Base-by-base conservation (phyloP, 2,113 vertebrate species). In the Ceuthmochares aereus region DNA sequence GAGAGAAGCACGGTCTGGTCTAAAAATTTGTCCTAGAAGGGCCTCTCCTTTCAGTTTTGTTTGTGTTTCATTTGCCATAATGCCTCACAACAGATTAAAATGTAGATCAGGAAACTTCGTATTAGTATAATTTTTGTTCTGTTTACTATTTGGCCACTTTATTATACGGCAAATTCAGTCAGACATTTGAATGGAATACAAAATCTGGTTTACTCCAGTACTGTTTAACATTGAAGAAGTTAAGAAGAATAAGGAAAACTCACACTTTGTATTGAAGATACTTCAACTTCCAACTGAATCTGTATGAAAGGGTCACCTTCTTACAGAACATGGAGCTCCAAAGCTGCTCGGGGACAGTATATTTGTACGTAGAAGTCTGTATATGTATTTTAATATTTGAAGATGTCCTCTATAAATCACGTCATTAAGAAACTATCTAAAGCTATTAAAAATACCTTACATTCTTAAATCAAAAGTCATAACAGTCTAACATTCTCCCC, bases 351-450 rank as follows among this genome's bases (percentile, higher is more conserved):
- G 49, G 55, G 37, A 30, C 36, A 37, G 16, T 14, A 13, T 25
- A 67, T 70, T 63, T 37, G 18, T 17, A 36, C 16, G 12, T 4
- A 10, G 58, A 68, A 32, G 12, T 43, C 66, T 69, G 10, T 22
- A 49, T 72, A 29, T 8, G 3, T 72, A 89, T 81, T 55, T 43
- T 68, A 55, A 40, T 37, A 18, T 42, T 75, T 68, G 52, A 77
- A 84, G 95, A 95, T 40, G 74, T 63, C 59, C 18, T 77, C 17
- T 7, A 34, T 70, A 93, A 90, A 94, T 89, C 76, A 68, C 4
- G 6, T 54, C 19, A 42, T 87, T 94, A 94, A 92, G 62, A 76
- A 84, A 78, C 59, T 75, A 40, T 64, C 66, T 72, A 60, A 52
- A 70, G 56, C 21, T 51, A 87, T 76, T 79, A 91, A 89, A 91